Evolutionary conservation across 2,888 invertebrate genomes (phyloP).

Genomic region (Himalopsyche kuldschensis): DNA sequence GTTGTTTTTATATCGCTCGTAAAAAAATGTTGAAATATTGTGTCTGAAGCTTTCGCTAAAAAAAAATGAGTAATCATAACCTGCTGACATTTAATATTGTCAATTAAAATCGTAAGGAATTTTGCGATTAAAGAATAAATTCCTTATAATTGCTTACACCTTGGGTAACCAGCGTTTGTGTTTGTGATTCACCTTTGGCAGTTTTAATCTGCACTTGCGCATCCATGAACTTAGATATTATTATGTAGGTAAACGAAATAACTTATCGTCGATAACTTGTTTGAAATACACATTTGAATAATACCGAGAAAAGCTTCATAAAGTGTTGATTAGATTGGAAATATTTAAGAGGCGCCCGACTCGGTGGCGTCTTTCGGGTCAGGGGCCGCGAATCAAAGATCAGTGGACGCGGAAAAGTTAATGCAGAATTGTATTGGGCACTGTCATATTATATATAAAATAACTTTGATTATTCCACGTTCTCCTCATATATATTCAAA

Average conservation of each 20-base stretch:
- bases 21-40: too few relatives aligned
- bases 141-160: background rate
- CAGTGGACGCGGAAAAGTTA: background rate
- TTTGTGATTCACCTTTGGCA: background rate
- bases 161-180: background rate
- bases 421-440: background rate
- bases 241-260: background rate
- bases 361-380: background rate
- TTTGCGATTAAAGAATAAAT: background rate
- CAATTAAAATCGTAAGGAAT: background rate
- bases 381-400: background rate
- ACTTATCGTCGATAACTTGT: background rate
- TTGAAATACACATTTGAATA: background rate
- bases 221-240: background rate
- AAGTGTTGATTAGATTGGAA: background rate
- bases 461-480: too few relatives aligned
- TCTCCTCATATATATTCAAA: too few relatives aligned
- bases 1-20: too few relatives aligned
- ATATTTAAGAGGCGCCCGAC: background rate
- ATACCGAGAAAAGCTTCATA: background rate
- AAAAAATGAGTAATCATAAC: background rate
- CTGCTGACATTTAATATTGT: background rate
- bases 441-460: too few relatives aligned
- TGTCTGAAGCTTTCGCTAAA: too few relatives aligned
- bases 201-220: background rate